These are phyloP conservation scores for Psammodynastes pulverulentus DNA, from an alignment of 2,113 vertebrate species.

Conservation along the genomic window DNA sequence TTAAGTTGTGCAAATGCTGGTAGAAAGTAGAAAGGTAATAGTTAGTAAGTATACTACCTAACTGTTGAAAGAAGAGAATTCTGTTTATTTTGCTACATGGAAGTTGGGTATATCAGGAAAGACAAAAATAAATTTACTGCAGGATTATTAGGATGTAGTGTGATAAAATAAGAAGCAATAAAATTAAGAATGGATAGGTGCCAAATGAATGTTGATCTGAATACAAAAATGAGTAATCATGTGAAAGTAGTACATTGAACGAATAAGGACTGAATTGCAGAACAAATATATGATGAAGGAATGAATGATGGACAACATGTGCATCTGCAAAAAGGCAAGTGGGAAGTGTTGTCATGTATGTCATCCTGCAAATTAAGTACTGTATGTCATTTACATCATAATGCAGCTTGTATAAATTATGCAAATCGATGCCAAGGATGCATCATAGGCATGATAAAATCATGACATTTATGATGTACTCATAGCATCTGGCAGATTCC, in stretches of 20 bases:
- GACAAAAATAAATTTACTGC: background rate
- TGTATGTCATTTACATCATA: background rate
- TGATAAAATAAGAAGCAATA: background rate
- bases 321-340: background rate
- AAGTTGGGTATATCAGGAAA: background rate
- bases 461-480: background rate
- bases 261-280: background rate
- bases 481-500: background rate
- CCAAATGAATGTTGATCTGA: background rate
- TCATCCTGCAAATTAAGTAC: background rate
- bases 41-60: background rate
- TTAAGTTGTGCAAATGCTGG: background rate
- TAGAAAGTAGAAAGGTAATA: background rate
- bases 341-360: background rate
- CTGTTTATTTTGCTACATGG: background rate
- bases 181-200: background rate
- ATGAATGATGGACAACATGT: background rate
- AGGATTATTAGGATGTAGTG: background rate
- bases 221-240: background rate
- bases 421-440: background rate
- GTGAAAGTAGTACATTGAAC: background rate
- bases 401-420: background rate
- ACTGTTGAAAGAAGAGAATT: background rate
- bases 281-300: background rate
- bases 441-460: background rate